Conservation (phyloP, 2,797 vertebrate species). For the Anguilla marmorata region DNA sequence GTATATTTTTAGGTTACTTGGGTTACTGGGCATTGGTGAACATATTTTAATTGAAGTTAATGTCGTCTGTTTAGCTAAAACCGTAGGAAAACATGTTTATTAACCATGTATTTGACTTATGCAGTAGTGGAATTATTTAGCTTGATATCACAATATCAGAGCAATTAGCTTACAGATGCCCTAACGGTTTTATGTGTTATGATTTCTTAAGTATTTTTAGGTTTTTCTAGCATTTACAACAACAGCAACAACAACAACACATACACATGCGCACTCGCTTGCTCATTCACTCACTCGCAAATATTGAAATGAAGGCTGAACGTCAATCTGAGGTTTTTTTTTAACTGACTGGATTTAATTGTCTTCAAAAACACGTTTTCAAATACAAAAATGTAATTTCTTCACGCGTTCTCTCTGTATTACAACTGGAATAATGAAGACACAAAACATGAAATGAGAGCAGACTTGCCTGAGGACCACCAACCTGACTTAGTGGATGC, state of each 20-base stretch:
- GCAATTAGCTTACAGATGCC: background rate
- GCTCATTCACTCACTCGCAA: background rate
- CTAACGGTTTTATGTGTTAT: background rate
- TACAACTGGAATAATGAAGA: conserved; percentile 50
- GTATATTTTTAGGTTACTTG: background rate
- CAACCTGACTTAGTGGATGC: conserved; percentile 68
- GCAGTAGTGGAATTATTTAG: background rate
- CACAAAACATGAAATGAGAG: conserved; percentile 36
- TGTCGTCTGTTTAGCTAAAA: background rate
- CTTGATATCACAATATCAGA: background rate
- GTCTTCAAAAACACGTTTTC: background rate
- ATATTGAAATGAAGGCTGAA: background rate
- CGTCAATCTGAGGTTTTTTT: conserved; percentile 9
- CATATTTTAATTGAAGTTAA: background rate
- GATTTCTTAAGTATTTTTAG: background rate
- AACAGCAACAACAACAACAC: background rate
- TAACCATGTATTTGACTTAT: background rate
- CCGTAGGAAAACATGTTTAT: background rate
- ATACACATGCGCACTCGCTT: background rate
- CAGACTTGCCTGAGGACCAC: conserved; percentile 65
- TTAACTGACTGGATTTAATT: conserved; percentile 15
- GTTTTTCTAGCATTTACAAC: background rate
- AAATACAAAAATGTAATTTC: conserved; percentile 20
- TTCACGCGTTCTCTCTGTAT: conserved; percentile 25
- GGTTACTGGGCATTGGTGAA: background rate